Base-by-base conservation (phyloP, 1,140 invertebrate species). In the Orchestia grillus region DNA sequence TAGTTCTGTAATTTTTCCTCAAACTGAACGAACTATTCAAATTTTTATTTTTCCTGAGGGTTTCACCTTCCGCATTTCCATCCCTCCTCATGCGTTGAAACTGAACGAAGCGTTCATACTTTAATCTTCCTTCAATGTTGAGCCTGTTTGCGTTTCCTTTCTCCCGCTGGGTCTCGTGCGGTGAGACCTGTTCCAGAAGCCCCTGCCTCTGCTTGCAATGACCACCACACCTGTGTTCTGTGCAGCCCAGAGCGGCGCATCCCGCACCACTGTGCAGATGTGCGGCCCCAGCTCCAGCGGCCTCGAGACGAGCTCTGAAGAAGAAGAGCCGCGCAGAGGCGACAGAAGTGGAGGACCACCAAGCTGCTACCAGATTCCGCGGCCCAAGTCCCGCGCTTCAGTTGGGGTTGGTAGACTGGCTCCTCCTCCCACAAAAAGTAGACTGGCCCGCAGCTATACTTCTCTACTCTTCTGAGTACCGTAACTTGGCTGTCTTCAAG, bases 391-490 rank as follows among this genome's bases (percentile, higher is more conserved):
- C 92, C 92, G 92, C 92, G 92, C 92, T 44, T 94, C 92, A 45
- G 92, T 94, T 94, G 92, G 92, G 92, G 92, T 94, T 94, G 43
- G 92, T 94, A 94, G 92, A 94, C 92, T 94, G 8, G 92, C 92
- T 45, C 43, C 43, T 94, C 92, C 92, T 45, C 92, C 90, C 36
- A 90, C 88, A 90, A 94, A 47, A 3, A 94, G 92, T 94, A 94
- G 92, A 94, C 92, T 94, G 41, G 92, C 92, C 44, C 92, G 92
- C 92, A 94, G 92, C 36, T 94, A 94, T 44, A 94, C 92, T 94
- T 94, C 92, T 94, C 92, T 94, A 47, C 92, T 94, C 44, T 94
- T 94, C 44, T 94, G 92, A 94, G 44, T 94, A 43, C 88, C 88
- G 88, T 90, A 90, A 90, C 41, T 90, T 90, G n/a, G 62, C 41